phyloP scores from a whole-genome alignment of 30 jellyfish, hydroid and myxozoan genomes.

The Aurelia aurita complex sp. Pacific region DNA sequence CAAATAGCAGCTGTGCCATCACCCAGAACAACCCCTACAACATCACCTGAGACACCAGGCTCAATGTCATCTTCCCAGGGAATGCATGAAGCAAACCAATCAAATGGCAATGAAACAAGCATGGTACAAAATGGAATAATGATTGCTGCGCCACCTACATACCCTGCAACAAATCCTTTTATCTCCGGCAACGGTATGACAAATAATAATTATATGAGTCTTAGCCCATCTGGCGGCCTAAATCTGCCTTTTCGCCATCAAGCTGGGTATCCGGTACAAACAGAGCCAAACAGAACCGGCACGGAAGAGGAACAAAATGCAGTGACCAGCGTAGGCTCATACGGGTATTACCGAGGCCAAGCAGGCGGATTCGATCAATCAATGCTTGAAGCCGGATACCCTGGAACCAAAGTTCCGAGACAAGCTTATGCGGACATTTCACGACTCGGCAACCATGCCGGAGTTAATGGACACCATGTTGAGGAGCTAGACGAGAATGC shows the following conservation, averaged over 20 bases:
- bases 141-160: conserved; percentile 78
- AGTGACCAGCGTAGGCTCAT: conserved; percentile 61
- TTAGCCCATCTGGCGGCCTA: conserved; percentile 89
- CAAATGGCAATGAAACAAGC: conserved; percentile 66
- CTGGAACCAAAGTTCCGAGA: conserved; percentile 20
- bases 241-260: conserved; percentile 93
- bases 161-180: conserved; percentile 72
- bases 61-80: conserved; percentile 71
- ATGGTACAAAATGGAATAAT: conserved; percentile 73
- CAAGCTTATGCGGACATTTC: conserved; percentile 74
- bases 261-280: conserved; percentile 68
- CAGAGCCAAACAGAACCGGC: conserved; percentile 63
- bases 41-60: conserved; percentile 80
- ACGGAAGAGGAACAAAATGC: conserved; percentile 72
- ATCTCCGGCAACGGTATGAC: conserved; percentile 72
- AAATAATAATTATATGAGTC: conserved; percentile 90
- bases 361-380: conserved; percentile 76
- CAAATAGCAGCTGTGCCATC: conserved; percentile 77
- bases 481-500: conserved; percentile 93
- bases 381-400: conserved; percentile 51
- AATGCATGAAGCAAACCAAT: conserved; percentile 55
- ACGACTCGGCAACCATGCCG: conserved; percentile 76
- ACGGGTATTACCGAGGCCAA: conserved; percentile 77
- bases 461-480: conserved; percentile 89
- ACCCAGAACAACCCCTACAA: conserved; percentile 71